Conservation (phyloP, 1,140 invertebrate species). For the Dufourea novaeangliae region DNA sequence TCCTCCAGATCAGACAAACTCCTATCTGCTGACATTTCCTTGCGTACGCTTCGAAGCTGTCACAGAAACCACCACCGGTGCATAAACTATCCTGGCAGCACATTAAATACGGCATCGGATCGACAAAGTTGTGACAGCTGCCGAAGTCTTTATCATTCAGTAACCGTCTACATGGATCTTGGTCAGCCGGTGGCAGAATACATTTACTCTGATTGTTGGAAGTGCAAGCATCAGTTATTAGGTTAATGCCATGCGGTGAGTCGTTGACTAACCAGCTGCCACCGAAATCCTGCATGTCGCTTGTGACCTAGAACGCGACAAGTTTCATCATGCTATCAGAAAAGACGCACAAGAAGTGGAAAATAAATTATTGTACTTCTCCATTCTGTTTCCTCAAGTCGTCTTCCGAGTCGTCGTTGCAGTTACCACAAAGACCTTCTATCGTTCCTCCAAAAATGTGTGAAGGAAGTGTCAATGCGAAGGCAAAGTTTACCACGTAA, state of each 20-base stretch:
- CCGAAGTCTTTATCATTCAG: constrained; percentile 85
- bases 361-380: constrained; percentile 57
- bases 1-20: constrained; percentile 88
- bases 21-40: constrained; percentile 86
- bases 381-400: constrained; percentile 84
- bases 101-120: constrained; percentile 85
- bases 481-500: constrained; percentile 82
- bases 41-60: constrained; percentile 87
- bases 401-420: constrained; percentile 85
- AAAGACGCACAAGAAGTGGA: neutral
- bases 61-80: constrained; percentile 83
- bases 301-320: constrained; percentile 43
- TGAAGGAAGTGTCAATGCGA: constrained; percentile 86
- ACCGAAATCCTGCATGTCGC: constrained; percentile 82
- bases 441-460: constrained; percentile 87
- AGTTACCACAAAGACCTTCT: constrained; percentile 91
- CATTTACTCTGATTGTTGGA: constrained; percentile 79
- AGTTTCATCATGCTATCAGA: too few species aligned
- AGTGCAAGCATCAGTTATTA: constrained; percentile 64
- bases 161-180: constrained; percentile 86
- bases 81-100: constrained; percentile 87
- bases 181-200: constrained; percentile 76
- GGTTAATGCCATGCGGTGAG: constrained; percentile 66
- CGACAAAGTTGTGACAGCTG: constrained; percentile 87
- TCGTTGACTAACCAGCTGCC: constrained; percentile 84